Evolutionary conservation across 2,888 invertebrate species (phyloP).

Genomic region (Linhomoeus sp.): DNA sequence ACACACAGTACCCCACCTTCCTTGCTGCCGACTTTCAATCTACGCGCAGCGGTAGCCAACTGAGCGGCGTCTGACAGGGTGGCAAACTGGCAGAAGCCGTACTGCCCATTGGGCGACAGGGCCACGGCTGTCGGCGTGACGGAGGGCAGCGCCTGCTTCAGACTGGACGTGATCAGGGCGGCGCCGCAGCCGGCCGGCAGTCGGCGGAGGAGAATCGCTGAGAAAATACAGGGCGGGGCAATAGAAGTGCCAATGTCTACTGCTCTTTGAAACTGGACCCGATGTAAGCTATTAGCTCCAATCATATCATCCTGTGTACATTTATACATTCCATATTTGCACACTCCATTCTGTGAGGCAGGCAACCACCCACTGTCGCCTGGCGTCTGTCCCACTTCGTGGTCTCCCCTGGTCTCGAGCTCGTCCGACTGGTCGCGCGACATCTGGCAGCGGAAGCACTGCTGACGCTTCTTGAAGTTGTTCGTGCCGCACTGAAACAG

Average conservation of each 20-base stretch:
- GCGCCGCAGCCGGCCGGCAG: slow-evolving; percentile 72
- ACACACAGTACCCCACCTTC: too few species aligned
- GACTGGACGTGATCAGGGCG: slow-evolving; percentile 38
- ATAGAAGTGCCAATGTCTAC: neutral
- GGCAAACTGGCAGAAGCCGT: slow-evolving; percentile 59
- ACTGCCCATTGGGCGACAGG: slow-evolving; percentile 41
- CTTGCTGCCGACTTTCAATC: slow-evolving; percentile 41
- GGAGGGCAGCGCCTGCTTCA: neutral
- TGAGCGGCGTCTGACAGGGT: slow-evolving; percentile 60
- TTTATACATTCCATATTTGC: too few species aligned
- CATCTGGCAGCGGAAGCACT: slow-evolving; percentile 74
- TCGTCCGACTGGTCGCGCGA: slow-evolving; percentile 13
- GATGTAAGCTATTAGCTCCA: too few species aligned
- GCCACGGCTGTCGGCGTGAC: slow-evolving; percentile 10
- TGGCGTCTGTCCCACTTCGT: slow-evolving; percentile 17
- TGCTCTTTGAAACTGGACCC: too few species aligned
- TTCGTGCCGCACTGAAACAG: slow-evolving; percentile 64
- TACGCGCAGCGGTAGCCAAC: slow-evolving; percentile 43
- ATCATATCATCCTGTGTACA: too few species aligned
- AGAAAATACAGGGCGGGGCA: slow-evolving; percentile 18
- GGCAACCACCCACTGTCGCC: slow-evolving; percentile 20
- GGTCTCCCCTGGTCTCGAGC: slow-evolving; percentile 15
- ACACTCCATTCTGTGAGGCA: too few species aligned
- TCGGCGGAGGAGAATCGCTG: slow-evolving; percentile 62
- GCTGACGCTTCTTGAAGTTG: slow-evolving; percentile 79